Percentiles rank a stretch among this genome's conserved stretches.
phyloP scores from a whole-genome alignment of 2,888 invertebrate genomes.

The Drepana falcataria region DNA sequence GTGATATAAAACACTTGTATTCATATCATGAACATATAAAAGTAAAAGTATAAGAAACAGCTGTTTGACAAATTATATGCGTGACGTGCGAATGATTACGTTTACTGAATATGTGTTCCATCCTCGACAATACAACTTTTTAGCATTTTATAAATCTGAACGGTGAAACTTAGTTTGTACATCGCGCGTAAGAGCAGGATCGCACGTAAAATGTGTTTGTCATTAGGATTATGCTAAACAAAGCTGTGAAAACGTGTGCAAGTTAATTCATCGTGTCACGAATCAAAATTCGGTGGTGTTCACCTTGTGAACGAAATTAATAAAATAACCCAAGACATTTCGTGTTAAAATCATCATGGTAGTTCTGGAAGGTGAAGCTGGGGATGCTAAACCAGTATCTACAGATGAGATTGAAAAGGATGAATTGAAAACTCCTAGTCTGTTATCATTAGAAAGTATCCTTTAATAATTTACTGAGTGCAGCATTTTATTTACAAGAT shows the following conservation, averaged over 20 bases:
- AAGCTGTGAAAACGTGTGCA: too few relatives aligned
- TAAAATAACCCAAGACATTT: slow-evolving; percentile 6
- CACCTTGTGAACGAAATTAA: slow-evolving; percentile 8
- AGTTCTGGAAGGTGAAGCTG: slow-evolving; percentile 57
- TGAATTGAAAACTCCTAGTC: slow-evolving; percentile 50
- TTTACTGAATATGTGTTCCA: not conserved
- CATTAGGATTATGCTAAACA: too few relatives aligned
- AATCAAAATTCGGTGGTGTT: not conserved
- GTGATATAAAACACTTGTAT: too few relatives aligned
- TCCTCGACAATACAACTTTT: not conserved
- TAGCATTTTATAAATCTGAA: not conserved
- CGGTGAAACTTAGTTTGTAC: not conserved
- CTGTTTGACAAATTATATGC: not conserved
- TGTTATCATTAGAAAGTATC: slow-evolving; percentile 79
- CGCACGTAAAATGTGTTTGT: too few relatives aligned
- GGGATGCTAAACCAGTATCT: slow-evolving; percentile 49
- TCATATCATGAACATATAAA: too few relatives aligned
- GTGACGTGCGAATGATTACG: not conserved
- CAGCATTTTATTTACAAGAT: not conserved
- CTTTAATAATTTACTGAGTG: slow-evolving; percentile 42
- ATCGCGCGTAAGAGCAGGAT: not conserved
- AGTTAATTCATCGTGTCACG: not conserved
- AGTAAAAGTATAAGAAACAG: not conserved
- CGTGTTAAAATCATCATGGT: slow-evolving; percentile 45
- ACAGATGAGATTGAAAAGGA: slow-evolving; percentile 51